These are phyloP conservation scores for Nannobrachium achirus DNA, from an alignment of 2,113 vertebrate genomes.

Conservation along the genomic window DNA sequence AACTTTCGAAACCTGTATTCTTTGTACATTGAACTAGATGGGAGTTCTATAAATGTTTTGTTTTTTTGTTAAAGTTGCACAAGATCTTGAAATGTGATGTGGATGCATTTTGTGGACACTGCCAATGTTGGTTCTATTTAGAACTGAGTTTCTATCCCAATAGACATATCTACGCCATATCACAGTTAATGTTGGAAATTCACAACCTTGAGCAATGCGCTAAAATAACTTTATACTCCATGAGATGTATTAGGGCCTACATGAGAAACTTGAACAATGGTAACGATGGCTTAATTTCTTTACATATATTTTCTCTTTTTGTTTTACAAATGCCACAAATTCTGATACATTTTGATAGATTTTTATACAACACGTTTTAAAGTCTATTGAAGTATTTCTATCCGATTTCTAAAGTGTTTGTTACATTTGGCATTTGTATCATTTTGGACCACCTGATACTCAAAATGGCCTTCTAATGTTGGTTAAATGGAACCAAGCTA, in stretches of 20 bases:
- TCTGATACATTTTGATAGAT: neutral
- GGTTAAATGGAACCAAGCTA: too few species aligned
- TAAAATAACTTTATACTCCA: slow-evolving; percentile 5
- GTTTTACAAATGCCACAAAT: neutral
- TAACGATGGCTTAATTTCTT: slow-evolving; percentile 33
- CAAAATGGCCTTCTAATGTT: too few species aligned
- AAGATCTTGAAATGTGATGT: slow-evolving; percentile 45
- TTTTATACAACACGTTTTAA: slow-evolving; percentile 14
- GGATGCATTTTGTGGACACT: slow-evolving; percentile 10
- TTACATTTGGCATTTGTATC: neutral
- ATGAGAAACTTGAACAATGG: slow-evolving; percentile 49
- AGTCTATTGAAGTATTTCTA: neutral
- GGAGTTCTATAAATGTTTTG: neutral
- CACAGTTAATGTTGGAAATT: slow-evolving; percentile 22
- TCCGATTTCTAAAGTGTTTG: neutral
- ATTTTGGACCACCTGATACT: neutral
- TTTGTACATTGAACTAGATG: slow-evolving; percentile 35
- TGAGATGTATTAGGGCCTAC: slow-evolving; percentile 7
- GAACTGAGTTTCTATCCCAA: slow-evolving; percentile 18
- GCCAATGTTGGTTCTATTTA: slow-evolving; percentile 50
- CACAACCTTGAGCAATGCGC: slow-evolving; percentile 33
- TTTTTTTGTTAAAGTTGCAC: slow-evolving; percentile 38
- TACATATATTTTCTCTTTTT: neutral
- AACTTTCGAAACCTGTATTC: slow-evolving; percentile 38
- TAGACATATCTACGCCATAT: neutral